Evolutionary conservation across 2,797 vertebrate genomes (phyloP), one percentile per base, ranked within the genome.

Genomic region (Rhinophrynus dorsalis): DNA sequence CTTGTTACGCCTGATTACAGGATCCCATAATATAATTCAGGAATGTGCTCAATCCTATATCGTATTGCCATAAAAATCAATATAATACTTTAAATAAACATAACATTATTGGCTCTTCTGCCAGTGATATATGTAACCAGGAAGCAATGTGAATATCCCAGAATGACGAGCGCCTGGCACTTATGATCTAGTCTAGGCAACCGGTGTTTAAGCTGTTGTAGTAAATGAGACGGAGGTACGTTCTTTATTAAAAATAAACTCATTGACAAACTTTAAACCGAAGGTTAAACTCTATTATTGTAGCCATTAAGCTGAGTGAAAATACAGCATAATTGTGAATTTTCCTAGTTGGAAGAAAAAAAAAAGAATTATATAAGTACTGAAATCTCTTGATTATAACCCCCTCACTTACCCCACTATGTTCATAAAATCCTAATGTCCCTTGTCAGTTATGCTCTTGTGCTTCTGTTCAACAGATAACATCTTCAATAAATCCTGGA

Each of bases 71-170:
- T 10, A 27, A 29, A n/a, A 38, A 65, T 65, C 48, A 33, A 23
- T 51, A 30, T 35, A 29, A 33, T 18, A 42, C 23, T 15, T 38
- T 52, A 29, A 40, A 54, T 40, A 65, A 65, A 40, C 62, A 52
- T 9, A 20, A 5, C 23, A 13, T 24, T 40, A 42, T 65, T 51
- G 33, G 9, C 12, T 65, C 1, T 27, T 6, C 15, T n/a, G 3
- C 23, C 17, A 18, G 17, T 11, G 4, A 21, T 23, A 18, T n/a
- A 20, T 2, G 57, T 60, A 44, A 17, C 57, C 37, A 26, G 21
- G 56, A 26, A 58, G 24, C 38, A 58, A 38, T 56, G 10, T 13
- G 24, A 20, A 23, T 24, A 4, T 17, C 1, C 2, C 17, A 5
- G 48, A 12, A 6, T 29, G 9, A 51, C 18, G 9, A 8, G 1